A percentile compares a stretch with the other conserved stretches of the same genome.
Evolutionary conservation across 1,140 invertebrate genomes (phyloP).

Genomic region (Globodera ellingtonae): DNA sequence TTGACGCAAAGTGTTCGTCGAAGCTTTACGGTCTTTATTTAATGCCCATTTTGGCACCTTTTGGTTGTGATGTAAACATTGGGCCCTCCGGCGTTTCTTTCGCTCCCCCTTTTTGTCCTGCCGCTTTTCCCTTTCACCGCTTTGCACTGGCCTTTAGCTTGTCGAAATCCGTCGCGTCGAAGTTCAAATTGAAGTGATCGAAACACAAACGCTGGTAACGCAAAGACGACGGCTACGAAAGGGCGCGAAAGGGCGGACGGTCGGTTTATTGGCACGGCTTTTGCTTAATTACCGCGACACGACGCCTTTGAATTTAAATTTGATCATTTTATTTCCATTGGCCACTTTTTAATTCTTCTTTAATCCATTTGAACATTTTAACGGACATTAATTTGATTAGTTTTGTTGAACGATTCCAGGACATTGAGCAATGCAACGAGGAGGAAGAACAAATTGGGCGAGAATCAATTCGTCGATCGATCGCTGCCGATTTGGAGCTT

Average conservation of each 20-base stretch:
- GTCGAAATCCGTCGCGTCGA: constrained; percentile 44
- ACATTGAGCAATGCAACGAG: not conserved
- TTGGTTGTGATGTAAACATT: not conserved
- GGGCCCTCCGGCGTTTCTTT: not conserved
- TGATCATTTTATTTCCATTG: too few relatives aligned
- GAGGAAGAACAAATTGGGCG: constrained; percentile 11
- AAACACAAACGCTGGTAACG: constrained; percentile 33
- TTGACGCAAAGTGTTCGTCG: constrained; percentile 3
- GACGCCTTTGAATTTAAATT: too few relatives aligned
- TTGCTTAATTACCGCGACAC: not conserved
- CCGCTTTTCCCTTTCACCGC: not conserved
- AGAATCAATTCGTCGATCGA: not conserved
- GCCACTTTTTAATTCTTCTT: too few relatives aligned
- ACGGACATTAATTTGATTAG: constrained; percentile 13
- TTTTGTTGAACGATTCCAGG: not conserved
- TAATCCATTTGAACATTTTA: constrained; percentile 8
- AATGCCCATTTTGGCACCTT: not conserved
- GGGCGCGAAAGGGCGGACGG: not conserved
- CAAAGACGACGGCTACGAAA: constrained; percentile 27
- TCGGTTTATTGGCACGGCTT: constrained; percentile 12
- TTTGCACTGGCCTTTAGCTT: constrained; percentile 34
- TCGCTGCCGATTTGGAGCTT: not conserved
- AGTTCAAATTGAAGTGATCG: constrained; percentile 41
- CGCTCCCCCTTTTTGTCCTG: not conserved
- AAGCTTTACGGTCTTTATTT: constrained; percentile 11